Conservation (phyloP, 2,113 vertebrate genomes). For the Damaliscus lunatus region DNA sequence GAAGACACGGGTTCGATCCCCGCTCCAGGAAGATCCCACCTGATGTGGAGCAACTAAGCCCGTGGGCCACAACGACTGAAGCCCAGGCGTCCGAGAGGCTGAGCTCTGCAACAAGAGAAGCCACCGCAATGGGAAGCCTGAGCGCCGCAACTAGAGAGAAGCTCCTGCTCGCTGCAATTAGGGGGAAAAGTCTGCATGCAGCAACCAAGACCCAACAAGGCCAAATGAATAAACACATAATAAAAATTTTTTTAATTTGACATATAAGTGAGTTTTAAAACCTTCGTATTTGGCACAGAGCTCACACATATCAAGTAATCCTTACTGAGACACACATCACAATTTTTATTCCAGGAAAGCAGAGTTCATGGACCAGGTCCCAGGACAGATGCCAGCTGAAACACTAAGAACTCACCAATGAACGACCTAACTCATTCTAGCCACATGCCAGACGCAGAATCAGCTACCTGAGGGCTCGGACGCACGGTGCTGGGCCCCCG, state of each 20-base stretch:
- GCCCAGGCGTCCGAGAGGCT: not conserved
- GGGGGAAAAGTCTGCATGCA: not conserved
- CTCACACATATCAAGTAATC: not conserved
- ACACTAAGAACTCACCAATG: not conserved
- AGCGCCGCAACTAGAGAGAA: not conserved
- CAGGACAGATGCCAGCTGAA: too few species aligned
- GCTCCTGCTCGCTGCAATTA: not conserved
- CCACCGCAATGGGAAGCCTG: not conserved
- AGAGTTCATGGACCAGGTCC: not conserved
- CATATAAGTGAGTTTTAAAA: not conserved
- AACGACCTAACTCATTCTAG: not conserved
- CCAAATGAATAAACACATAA: not conserved
- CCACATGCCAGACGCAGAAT: not conserved
- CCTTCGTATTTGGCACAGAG: not conserved
- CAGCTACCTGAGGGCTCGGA: not conserved
- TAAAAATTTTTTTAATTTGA: not conserved
- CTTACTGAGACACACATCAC: not conserved
- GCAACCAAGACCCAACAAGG: not conserved
- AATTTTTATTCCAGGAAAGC: not conserved
- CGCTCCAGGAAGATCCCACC: not conserved
- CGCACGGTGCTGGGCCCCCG: fast-evolving
- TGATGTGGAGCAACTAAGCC: not conserved
- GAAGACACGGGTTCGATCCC: not conserved
- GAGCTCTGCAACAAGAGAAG: not conserved
- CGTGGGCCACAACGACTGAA: not conserved